These are phyloP conservation scores for Athene noctua DNA, from an alignment of 2,113 vertebrate genomes.

Conservation along the genomic window DNA sequence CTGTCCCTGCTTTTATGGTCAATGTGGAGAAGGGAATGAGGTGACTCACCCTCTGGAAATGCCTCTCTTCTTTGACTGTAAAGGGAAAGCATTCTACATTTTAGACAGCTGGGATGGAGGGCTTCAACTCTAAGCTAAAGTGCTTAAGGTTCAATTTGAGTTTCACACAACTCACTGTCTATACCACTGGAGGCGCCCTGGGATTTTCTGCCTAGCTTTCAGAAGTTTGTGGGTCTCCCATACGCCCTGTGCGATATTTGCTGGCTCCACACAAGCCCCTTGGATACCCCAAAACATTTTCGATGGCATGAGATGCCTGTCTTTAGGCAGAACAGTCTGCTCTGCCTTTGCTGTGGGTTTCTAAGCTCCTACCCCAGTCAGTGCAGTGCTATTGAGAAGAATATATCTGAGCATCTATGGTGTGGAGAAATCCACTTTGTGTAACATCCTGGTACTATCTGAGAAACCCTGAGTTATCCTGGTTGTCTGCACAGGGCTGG, in stretches of 20 bases:
- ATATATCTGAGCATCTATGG: not conserved
- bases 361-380: not conserved
- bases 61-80: not conserved
- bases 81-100: not conserved
- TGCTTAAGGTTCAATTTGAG: not conserved
- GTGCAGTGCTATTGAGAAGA: not conserved
- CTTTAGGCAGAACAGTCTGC: not conserved
- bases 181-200: not conserved
- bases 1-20: not conserved
- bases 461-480: not conserved
- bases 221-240: not conserved
- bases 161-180: not conserved
- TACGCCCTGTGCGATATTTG: not conserved
- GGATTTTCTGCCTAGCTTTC: not conserved
- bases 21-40: not conserved
- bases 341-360: not conserved
- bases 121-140: not conserved
- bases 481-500: not conserved
- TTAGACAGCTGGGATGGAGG: not conserved
- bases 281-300: not conserved
- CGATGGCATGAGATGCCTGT: not conserved
- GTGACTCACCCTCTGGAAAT: constrained; percentile 16
- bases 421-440: not conserved
- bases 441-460: not conserved
- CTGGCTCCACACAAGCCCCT: not conserved